Base-by-base conservation (phyloP, 1,140 invertebrate genomes). In the Temnothorax nylanderi region DNA sequence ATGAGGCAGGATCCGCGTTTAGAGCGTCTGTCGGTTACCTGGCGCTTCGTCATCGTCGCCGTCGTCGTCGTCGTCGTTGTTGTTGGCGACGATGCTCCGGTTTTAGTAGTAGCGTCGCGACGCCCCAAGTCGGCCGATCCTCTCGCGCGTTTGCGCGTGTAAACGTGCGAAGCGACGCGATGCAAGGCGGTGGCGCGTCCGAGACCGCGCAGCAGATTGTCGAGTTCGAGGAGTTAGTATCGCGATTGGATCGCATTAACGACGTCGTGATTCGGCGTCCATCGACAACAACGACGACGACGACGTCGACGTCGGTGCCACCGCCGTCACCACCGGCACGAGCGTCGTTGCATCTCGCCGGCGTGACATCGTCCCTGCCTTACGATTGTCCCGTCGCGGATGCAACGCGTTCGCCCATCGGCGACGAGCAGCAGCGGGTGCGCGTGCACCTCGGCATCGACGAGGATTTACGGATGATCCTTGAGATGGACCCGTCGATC, bases 401-500 rank as follows among this genome's bases (percentile, higher is more conserved):
- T 54, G n/a, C 62, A 6, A 34, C 75, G 21, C 74, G 32, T 18
- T 71, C 49, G 5, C n/a, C 18, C n/a, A 11, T 78, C 62, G 26
- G 67, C 84, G 34, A 21, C 60, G 47, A 88, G 32, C 26, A 90
- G 34, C 89, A 93, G 87, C 91, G 92, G 6, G 94, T 96, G 49
- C 94, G 94, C n/a, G 95, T 96, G 34, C 95, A 95, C 47, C 95
- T 96, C 85, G 96, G 96, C 21, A 96, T 96, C 78, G 96, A 96
- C 91, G 96, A 96, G 87, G 96, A 96, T 93, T 93, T 96, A 80
- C 95, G 96, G 93, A 96, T 96, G 96, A 96, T 96, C 71, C 93
- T 97, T 51, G 96, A 96, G 90, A 96, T 96, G 96, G 96, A 96
- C 93, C 96, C 96, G 44, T 96, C 95, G 86, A 96, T 96, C 92